Base-by-base conservation (phyloP, 2,113 vertebrate species). In the Pluvialis apricaria region DNA sequence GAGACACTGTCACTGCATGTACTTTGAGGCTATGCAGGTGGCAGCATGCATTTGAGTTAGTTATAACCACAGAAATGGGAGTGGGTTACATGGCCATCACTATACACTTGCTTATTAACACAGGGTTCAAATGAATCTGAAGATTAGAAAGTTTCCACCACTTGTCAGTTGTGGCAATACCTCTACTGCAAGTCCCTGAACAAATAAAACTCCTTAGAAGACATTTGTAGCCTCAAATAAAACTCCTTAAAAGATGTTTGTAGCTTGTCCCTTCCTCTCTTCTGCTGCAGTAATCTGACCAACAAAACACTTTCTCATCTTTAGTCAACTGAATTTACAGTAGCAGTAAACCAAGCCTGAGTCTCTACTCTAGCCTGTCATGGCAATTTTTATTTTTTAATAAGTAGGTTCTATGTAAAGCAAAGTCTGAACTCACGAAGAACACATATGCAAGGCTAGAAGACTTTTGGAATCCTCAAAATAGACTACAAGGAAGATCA, bases 321-420 rank as follows among this genome's bases (percentile, higher is more conserved):
- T 52, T 13, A 40, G 4, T 15, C 62, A 97, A 96, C 94, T 42
- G 44, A 47, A 60, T 78, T 97, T 13, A 92, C 88, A 61, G 54
- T 49, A 3, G 45, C 75, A 28, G 45, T 91, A 32, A 97, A 97
- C 40, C 96, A 94, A 32, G 66, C 51, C 4, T 79, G 89, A 29
- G 34, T 82, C 5, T 40, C 40, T 45, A 47, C 38, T 15, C 6
- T 54, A 84, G 88, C 12, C 88, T 96, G 0, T 52, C 94, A 42
- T 62, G 64, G 78, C 82, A 93, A 18, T 93, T 95, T 71, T 98
- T 97, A 92, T 99, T 99, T 96, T 99, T 26, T 98, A 99, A 65
- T 98, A 98, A 26, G 86, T 99, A 97, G 98, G 98, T 38, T 98
- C 98, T 18, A 94, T 99, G 29, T 99, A 98, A 0, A 89, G 97